Evolutionary conservation across 37 sponge, comb jelly and placozoan species (phyloP), one percentile per base, ranked within the genome.

Genomic region (Cliona cf. orientalis): DNA sequence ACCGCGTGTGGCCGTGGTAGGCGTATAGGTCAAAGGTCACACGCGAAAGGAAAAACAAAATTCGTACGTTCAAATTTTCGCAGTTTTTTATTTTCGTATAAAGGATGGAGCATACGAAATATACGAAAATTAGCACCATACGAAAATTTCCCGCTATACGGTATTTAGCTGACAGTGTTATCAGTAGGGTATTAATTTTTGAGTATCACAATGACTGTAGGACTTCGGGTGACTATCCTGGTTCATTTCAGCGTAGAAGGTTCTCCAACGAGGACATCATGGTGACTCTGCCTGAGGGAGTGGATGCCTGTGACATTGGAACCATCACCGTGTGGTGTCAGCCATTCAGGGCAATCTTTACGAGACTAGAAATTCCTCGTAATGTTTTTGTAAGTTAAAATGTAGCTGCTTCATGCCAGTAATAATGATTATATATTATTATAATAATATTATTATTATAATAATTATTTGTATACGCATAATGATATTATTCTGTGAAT

Each of bases 281-380:
- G 9, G 59, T 79, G 19, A 26, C 64, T 1, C 37, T 79, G 3
- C 79, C 79, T 23, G 44, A 6, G 31, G 79, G 79, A 39, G 35
- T 26, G 23, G 68, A 79, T 55, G 69, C 68, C 43, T 67, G 71
- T 76, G 76, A 84, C 69, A 84, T 84, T 35, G 84, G 76, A 22
- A 76, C 77, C 28, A 56, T 84, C 57, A 84, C 84, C 5, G 56
- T 84, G 7, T 84, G 84, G 84, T 84, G 84, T 69, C 41, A 35
- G 49, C 57, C 43, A 23, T 32, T 38, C 34, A 46, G 35, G 9
- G 58, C 34, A 12, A 12, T 76, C 66, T 84, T 84, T 35, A 76
- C 84, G 0, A 35, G 76, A 4, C 9, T 84, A 23, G 42, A 34
- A 17, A 57, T 84, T 32, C 84, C 84, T 40, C 58, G 61, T 33